phyloP scores from a whole-genome alignment of 1,140 invertebrate genomes.

The Chironomus tepperi region DNA sequence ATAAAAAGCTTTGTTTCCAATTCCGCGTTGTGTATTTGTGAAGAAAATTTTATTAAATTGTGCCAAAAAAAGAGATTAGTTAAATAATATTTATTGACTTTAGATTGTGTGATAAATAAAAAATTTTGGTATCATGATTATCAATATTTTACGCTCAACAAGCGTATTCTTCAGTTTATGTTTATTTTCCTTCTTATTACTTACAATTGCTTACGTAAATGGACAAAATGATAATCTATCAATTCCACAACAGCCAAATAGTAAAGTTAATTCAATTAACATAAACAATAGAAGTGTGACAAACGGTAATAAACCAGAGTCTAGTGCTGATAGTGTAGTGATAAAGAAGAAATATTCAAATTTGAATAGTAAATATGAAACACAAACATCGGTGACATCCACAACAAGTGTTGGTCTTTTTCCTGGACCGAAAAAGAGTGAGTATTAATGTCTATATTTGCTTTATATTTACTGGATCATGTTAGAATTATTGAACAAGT shows the following conservation, averaged over 20 bases:
- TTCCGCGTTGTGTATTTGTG: too few species aligned
- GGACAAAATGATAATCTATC: not conserved
- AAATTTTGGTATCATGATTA: not conserved
- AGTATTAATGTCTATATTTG: not conserved
- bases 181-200: not conserved
- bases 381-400: not conserved
- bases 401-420: not conserved
- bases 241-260: not conserved
- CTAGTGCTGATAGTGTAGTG: not conserved
- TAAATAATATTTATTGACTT: not conserved
- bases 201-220: not conserved
- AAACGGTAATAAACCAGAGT: not conserved
- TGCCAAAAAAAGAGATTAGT: not conserved
- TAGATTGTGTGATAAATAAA: not conserved
- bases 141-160: not conserved
- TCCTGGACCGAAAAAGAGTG: conserved; percentile 1
- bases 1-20: not conserved
- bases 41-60: not conserved
- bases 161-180: not conserved
- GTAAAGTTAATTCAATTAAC: conserved; percentile 2
- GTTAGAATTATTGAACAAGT: not conserved
- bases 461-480: not conserved
- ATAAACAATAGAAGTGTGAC: not conserved
- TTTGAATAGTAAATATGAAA: conserved; percentile 18
- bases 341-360: not conserved